Base-by-base conservation (phyloP, 2,888 invertebrate species). In the Meteorus cinctellus region DNA sequence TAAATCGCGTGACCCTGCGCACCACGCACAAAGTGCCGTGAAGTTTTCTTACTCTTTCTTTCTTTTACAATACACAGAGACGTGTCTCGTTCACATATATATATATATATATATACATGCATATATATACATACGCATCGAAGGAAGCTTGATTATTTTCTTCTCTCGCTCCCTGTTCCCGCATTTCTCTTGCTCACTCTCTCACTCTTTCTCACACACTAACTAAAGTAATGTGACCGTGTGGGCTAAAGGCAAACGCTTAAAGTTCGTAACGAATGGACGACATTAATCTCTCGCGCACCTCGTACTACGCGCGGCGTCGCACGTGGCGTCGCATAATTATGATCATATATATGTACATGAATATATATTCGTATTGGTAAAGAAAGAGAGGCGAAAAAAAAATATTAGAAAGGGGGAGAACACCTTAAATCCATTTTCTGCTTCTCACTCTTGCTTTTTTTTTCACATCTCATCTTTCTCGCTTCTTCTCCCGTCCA, bases 1-100 rank as follows among this genome's bases (percentile, higher is more conserved):
- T 80, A 80, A 80, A 78, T 80, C 77, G 80, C 77, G 74, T 79
- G 79, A 80, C 79, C 80, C 80, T 78, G 77, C 77, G 70, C 79
- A 74, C 76, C 78, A 79, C 77, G 79, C 80, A 77, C 77, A 74
- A 76, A 77, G 76, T 77, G 70, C 78, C 79, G 75, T 74, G 24
- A 66, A 77, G 72, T 73, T 70, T 75, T 77, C 75, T 75, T 65
- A 63, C 59, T 74, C 65, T 41, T 41, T 36, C 19, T 36, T 19
- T 48, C 51, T 67, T 31, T 60, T 45, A 62, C 60, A 72, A 41
- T 12, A 71, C 16, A 14, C 66, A 34, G 48, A 16, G 67, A 76
- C 41, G 27, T 29, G 66, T 36, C 24, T 62, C 60, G 66, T 68
- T 34, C 48, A 67, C 31, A 66, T 55, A 31, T 72, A 24, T 24